Conservation (phyloP, 2,888 invertebrate genomes). For the Myopa testacea region DNA sequence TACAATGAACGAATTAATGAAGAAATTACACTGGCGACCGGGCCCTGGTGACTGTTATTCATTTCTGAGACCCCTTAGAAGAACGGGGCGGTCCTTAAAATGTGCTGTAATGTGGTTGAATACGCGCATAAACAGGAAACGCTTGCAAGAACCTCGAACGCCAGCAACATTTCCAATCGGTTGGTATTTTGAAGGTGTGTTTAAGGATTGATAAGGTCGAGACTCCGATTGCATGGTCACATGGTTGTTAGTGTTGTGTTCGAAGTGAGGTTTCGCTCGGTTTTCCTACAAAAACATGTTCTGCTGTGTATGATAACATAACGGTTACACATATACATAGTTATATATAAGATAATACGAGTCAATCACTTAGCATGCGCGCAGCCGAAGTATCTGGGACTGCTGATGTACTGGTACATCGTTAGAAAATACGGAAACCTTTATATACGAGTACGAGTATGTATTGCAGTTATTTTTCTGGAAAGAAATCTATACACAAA, state of each 20-base stretch:
- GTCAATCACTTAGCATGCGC: conserved; percentile 69
- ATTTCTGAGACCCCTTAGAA: too few relatives aligned
- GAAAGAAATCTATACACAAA: not conserved
- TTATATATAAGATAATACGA: conserved; percentile 50
- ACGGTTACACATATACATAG: conserved; percentile 40
- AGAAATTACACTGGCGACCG: too few relatives aligned
- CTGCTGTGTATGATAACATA: not conserved
- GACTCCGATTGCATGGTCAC: not conserved
- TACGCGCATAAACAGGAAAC: too few relatives aligned
- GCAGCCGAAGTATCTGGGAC: conserved; percentile 74
- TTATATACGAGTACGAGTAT: too few relatives aligned
- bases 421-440: conserved; percentile 40
- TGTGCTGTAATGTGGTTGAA: too few relatives aligned
- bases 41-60: too few relatives aligned
- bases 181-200: not conserved
- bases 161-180: not conserved
- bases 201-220: not conserved
- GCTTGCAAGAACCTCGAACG: too few relatives aligned
- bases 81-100: too few relatives aligned
- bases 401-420: conserved; percentile 62
- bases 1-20: too few relatives aligned
- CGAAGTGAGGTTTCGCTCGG: not conserved
- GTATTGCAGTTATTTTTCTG: too few relatives aligned
- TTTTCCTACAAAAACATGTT: not conserved
- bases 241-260: conserved; percentile 10